Base-by-base conservation (phyloP, 1,140 invertebrate genomes). In the Globodera ellingtonae region DNA sequence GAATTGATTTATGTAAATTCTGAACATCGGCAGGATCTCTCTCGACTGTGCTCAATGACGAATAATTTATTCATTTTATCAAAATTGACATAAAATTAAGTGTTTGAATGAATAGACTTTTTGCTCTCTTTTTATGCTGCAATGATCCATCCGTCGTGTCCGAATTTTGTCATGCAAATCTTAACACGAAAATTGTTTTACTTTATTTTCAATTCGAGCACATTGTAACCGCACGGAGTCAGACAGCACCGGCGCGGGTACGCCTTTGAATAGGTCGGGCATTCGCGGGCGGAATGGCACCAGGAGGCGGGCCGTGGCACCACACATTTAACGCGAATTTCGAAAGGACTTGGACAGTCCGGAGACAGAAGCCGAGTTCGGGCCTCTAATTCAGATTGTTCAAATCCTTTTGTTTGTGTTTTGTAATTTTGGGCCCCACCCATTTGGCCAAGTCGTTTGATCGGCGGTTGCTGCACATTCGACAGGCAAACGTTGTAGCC, bases 161-260 rank as follows among this genome's bases (percentile, higher is more conserved):
- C 67, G 35, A 70, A 70, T 13, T 70, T 70, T 13, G 67, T 70
- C 46, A 70, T 35, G 46, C 67, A 70, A 44, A 70, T 21, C 67
- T 70, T 15, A 44, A 35, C 13, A 65, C 59, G 3, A 47, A 70
- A 70, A 70, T 70, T 70, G 59, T 3, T 21, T 65, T 70, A 44
- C 4, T 70, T 47, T 44, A 47, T 13, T 70, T 24, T 47, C 35
- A 70, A 35, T 35, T 35, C 35, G 35, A 24, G 48, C 18, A 79
- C 79, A 35, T 79, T 79, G 74, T 79, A 79, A 9, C 78, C 78
- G 73, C 78, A 79, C n/a, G 78, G 56, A 10, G 78, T 79, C 44
- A 79, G 35, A 79, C 78, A 79, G 76, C 78, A 79, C 50, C 78
- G 71, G 44, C 72, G 75, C 1, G 72, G 78, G 65, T 67, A 71